These are phyloP conservation scores for Coilia nasus DNA, from an alignment of 2,797 vertebrate species.

Conservation along the genomic window DNA sequence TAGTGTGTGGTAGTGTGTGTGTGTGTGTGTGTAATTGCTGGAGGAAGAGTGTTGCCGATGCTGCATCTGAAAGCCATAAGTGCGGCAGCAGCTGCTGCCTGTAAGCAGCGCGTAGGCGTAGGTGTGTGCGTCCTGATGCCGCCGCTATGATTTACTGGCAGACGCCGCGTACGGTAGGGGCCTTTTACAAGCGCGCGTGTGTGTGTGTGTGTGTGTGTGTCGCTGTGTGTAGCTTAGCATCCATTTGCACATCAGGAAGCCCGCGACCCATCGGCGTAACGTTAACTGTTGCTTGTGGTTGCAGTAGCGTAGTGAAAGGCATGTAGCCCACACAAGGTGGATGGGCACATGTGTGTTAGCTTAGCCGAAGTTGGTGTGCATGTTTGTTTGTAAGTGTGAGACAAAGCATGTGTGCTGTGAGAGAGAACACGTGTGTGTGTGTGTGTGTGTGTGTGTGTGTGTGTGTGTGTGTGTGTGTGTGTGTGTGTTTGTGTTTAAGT, in stretches of 20 bases:
- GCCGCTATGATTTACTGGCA: background rate
- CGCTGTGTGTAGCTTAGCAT: background rate
- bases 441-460: too few relatives aligned
- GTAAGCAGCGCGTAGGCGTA: too few relatives aligned
- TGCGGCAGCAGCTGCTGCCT: background rate
- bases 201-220: slow-evolving; percentile 2
- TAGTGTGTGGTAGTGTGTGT: background rate
- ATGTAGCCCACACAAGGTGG: background rate
- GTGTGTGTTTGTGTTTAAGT: too few relatives aligned
- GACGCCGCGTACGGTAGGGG: background rate
- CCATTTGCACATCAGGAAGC: slow-evolving; percentile 9
- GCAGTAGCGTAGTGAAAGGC: background rate
- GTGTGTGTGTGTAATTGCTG: background rate
- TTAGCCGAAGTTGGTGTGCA: background rate
- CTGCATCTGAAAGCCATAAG: slow-evolving; percentile 14
- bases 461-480: background rate
- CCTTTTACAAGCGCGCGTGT: background rate
- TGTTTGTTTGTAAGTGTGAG: background rate
- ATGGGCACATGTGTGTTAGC: background rate
- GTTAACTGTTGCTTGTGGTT: slow-evolving; percentile 12
- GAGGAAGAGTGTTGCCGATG: background rate
- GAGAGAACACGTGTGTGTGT: too few relatives aligned
- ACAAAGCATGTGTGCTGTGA: too few relatives aligned
- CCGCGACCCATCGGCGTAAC: background rate
- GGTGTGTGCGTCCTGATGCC: background rate